Evolutionary conservation across 1,140 invertebrate genomes (phyloP).

Genomic region (Brachionus paranguensis): DNA sequence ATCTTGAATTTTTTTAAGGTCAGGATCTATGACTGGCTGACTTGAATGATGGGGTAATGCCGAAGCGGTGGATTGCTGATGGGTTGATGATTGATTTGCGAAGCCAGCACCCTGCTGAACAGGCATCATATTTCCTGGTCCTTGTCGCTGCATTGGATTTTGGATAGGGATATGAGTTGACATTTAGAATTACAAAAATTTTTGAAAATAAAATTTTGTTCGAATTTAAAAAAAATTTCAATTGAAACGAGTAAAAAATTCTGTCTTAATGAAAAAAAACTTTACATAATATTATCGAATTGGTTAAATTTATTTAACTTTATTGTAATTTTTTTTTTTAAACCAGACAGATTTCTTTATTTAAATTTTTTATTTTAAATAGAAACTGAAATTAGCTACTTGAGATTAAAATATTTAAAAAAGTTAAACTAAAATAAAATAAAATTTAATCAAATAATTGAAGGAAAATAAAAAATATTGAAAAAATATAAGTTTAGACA

Average conservation of each 20-base stretch:
- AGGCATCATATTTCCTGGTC: neutral
- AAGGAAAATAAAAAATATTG: no score
- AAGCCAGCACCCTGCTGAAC: neutral
- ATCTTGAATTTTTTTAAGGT: conserved; percentile 31
- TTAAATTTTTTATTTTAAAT: no score
- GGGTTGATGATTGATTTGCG: neutral
- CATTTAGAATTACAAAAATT: neutral
- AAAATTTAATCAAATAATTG: no score
- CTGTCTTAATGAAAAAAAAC: neutral
- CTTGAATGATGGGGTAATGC: neutral
- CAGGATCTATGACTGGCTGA: neutral
- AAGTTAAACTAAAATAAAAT: no score
- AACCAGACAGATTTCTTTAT: no score
- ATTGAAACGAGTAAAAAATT: neutral
- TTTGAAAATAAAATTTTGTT: neutral
- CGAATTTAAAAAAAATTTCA: neutral
- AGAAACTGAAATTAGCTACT: no score
- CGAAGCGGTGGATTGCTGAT: neutral
- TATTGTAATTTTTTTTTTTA: no score
- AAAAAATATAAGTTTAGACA: no score
- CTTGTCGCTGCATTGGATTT: neutral
- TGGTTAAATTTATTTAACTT: no score
- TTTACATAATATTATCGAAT: no score
- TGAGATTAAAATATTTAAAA: no score
- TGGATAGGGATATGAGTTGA: neutral